Evolutionary conservation across 2,113 vertebrate genomes (phyloP).

Genomic region (Lepisosteus oculatus): DNA sequence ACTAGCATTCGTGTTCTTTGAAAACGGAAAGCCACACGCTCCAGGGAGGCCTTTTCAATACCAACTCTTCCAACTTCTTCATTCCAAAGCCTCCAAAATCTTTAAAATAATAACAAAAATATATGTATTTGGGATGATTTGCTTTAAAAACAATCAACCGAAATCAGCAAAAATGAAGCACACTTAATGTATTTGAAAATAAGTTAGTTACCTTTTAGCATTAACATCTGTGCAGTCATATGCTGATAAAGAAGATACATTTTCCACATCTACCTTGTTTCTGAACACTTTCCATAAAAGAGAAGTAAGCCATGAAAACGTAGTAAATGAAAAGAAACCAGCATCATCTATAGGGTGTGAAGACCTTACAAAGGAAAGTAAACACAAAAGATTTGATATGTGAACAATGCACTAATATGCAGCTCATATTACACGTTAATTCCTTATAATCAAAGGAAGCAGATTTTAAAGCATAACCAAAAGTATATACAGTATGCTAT

Average conservation of each 20-base stretch:
- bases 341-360: constrained; percentile 64
- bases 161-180: too few relatives aligned
- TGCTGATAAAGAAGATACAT: constrained; percentile 53
- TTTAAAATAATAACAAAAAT: constrained; percentile 27
- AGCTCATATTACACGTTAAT: neutral
- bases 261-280: constrained; percentile 49
- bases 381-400: neutral
- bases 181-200: neutral
- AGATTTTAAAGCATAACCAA: neutral
- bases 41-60: constrained; percentile 63
- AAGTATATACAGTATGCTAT: constrained; percentile 27
- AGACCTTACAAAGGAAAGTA: constrained; percentile 3
- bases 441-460: neutral
- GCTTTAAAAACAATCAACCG: too few relatives aligned
- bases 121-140: too few relatives aligned
- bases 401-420: neutral
- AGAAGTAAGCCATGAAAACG: constrained; percentile 65
- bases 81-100: constrained; percentile 65
- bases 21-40: constrained; percentile 54
- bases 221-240: constrained; percentile 55
- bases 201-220: constrained; percentile 53
- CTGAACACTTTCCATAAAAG: constrained; percentile 64
- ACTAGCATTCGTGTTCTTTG: constrained; percentile 61
- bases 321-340: constrained; percentile 67
- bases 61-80: constrained; percentile 61